A percentile compares a stretch with the other conserved stretches of the same genome.
phyloP scores from a whole-genome alignment of 1,140 invertebrate species.

The Drosophila parvula region DNA sequence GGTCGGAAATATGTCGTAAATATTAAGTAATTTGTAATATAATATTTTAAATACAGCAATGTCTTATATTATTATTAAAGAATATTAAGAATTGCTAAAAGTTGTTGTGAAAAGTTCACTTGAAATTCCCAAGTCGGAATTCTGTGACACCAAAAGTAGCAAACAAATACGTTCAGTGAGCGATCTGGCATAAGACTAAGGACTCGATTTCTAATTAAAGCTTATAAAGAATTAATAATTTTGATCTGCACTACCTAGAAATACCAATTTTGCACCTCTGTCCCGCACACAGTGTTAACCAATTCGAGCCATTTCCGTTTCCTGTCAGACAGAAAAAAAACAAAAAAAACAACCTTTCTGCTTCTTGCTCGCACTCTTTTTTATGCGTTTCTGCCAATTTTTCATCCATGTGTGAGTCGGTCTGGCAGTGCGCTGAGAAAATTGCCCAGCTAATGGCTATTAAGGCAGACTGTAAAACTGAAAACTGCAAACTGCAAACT shows the following conservation, averaged over 20 bases:
- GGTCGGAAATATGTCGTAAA: neutral
- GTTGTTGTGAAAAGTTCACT: neutral
- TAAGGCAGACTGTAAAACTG: conserved; percentile 54
- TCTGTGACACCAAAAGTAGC: too few species aligned
- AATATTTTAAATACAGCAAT: neutral
- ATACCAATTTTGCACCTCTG: neutral
- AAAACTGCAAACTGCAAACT: conserved; percentile 6
- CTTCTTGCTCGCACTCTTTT: conserved; percentile 39
- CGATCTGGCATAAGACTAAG: too few species aligned
- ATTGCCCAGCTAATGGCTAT: conserved; percentile 78
- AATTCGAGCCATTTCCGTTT: conserved; percentile 24
- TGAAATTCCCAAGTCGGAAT: neutral
- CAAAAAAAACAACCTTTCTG: conserved; percentile 8
- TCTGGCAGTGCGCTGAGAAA: conserved; percentile 42
- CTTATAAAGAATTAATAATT: too few species aligned
- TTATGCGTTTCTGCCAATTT: conserved; percentile 69
- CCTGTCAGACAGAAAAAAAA: conserved; percentile 8
- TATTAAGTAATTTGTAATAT: neutral
- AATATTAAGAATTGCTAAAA: too few species aligned
- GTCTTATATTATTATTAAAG: too few species aligned
- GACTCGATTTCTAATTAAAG: too few species aligned
- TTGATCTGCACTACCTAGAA: neutral
- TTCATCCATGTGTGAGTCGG: conserved; percentile 52
- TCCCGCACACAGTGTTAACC: conserved; percentile 12
- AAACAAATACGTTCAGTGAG: too few species aligned